Base-by-base conservation (phyloP, 2,888 invertebrate species). In the Lacanobia wlatinum region DNA sequence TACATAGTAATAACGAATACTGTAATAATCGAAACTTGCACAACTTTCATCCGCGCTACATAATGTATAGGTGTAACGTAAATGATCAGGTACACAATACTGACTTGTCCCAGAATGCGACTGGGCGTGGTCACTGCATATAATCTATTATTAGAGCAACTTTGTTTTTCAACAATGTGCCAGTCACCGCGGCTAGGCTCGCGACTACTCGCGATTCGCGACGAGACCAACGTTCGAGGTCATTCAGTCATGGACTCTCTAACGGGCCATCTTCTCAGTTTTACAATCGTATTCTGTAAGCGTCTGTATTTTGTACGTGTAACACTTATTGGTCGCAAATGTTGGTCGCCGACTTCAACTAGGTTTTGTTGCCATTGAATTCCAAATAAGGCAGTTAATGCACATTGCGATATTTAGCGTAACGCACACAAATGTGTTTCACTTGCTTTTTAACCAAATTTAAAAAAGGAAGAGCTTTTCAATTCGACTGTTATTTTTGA, bases 211-310 rank as follows among this genome's bases (percentile, higher is more conserved):
- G 48, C 34, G 28, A 18, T 3, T 28, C 28, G 85, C 86, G 86
- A 80, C 75, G 87, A 82, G 76, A 83, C 83, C 14, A 78, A 81
- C 82, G 85, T 88, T 88, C 83, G 93, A 92, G 94, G 94, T 93
- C 92, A 90, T 86, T 88, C 85, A 87, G 86, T 87, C 87, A 85
- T 88, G 88, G 88, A 88, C 87, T 90, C 87, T 89, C 89, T 94
- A 95, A 94, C 93, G 94, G 94, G 85, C 88, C 90, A 89, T 92
- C 92, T 92, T 91, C 91, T 92, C 86, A 90, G 88, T 88, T 88
- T 91, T 90, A 87, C 88, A 85, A 87, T 88, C 85, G 89, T 92
- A 93, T 92, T 92, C 91, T 85, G 83, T 86, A 88, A 88, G 86
- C 89, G 92, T 91, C 73, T 85, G 84, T 79, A 87, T 89, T 91